Evolutionary conservation across 2,797 vertebrate genomes (phyloP).

Genomic region (Premnoplex brunnescens): DNA sequence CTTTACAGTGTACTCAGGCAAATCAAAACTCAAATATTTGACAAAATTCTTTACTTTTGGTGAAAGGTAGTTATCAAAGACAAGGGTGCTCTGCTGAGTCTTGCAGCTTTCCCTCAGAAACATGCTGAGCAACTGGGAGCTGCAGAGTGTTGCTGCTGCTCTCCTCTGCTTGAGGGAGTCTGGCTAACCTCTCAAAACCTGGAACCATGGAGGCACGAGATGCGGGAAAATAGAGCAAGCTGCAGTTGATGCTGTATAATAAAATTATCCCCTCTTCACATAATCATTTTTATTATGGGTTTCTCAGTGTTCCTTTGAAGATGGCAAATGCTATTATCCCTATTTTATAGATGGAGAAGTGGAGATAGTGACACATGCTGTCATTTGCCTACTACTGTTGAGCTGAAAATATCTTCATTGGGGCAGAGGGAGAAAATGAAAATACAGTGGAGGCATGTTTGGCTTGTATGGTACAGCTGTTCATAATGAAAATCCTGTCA

Average conservation of each 20-base stretch:
- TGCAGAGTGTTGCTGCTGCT: not conserved
- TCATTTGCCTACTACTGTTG: not conserved
- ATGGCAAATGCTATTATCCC: not conserved
- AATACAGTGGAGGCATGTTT: slow-evolving; percentile 9
- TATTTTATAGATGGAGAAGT: not conserved
- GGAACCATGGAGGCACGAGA: not conserved
- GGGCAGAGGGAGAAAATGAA: not conserved
- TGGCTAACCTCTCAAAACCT: not conserved
- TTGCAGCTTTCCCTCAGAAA: not conserved
- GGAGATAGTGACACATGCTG: not conserved
- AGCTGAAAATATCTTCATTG: not conserved
- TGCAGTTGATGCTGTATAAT: not conserved
- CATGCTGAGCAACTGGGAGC: not conserved
- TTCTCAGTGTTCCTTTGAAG: not conserved
- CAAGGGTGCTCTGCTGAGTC: not conserved
- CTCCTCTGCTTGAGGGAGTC: not conserved
- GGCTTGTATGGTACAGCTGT: not conserved
- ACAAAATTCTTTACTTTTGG: not conserved
- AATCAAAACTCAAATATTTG: not conserved
- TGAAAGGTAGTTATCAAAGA: not conserved
- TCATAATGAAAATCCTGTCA: slow-evolving; percentile 8
- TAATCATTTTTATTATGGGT: not conserved
- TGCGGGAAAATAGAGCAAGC: not conserved
- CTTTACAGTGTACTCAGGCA: not conserved
- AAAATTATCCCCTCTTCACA: not conserved